A percentile compares a stretch with the other conserved stretches of the same genome.
These are phyloP conservation scores for Nautilus pompilius DNA, from an alignment of 1,140 invertebrate genomes.

Conservation along the genomic window DNA sequence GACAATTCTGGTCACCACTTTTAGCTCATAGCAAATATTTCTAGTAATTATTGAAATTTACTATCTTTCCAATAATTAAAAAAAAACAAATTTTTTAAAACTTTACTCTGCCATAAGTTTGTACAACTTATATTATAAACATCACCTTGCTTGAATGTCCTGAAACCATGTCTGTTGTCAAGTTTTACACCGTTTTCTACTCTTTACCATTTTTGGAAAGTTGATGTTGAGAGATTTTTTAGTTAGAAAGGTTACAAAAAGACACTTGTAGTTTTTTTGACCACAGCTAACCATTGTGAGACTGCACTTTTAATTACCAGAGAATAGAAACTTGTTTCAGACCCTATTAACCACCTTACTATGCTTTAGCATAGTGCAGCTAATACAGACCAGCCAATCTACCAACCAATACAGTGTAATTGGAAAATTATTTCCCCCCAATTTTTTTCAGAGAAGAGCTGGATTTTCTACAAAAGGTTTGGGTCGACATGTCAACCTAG, in stretches of 20 bases:
- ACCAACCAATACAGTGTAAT: background rate
- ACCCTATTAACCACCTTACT: background rate
- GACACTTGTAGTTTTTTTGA: background rate
- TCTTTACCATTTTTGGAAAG: too few relatives aligned
- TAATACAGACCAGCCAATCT: background rate
- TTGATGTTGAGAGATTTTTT: too few relatives aligned
- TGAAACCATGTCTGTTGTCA: too few relatives aligned
- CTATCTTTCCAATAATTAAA: too few relatives aligned
- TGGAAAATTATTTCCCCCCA: background rate
- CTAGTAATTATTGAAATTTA: too few relatives aligned
- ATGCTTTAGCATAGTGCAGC: background rate
- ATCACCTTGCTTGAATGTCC: too few relatives aligned
- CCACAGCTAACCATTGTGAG: background rate
- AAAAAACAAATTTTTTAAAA: too few relatives aligned
- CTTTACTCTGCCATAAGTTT: too few relatives aligned
- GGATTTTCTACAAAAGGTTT: constrained; percentile 37
- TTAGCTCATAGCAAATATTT: too few relatives aligned
- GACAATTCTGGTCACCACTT: too few relatives aligned
- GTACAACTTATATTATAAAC: too few relatives aligned
- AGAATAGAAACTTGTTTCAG: background rate
- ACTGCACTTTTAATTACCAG: background rate
- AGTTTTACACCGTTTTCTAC: too few relatives aligned
- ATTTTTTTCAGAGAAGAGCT: constrained; percentile 35
- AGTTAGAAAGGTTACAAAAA: background rate
- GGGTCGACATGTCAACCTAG: constrained; percentile 46